Evolutionary conservation across 1,140 invertebrate species (phyloP), one percentile per base, ranked within the genome.

Genomic region (Caenorhabditis remanei): DNA sequence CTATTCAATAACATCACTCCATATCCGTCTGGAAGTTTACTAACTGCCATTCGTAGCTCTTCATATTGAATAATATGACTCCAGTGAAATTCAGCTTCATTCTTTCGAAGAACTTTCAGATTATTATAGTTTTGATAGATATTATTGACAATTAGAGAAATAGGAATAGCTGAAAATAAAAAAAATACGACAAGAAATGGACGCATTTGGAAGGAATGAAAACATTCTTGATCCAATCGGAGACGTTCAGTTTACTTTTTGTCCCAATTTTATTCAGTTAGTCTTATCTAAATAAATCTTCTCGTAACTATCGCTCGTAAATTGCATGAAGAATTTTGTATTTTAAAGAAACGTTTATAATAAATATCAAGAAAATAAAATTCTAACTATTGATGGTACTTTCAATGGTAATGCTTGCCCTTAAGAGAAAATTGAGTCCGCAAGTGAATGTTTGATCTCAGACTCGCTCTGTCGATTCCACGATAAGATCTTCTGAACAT

Each of bases 1-100:
- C 86, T 63, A 71, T 90, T 90, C 13, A 90, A 48, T 58, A 90
- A 71, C 41, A 90, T 85, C 13, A 90, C 88, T 48, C 89, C 89
- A 43, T 87, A 89, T 19, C 84, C 75, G 40, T 82, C 48, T 9
- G 71, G 61, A 46, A 89, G 58, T 46, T 79, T 48, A 13, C n/a
- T 43, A 11, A 90, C 86, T 7, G 79, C 83, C 16, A 16, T 19
- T 32, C 55, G 50, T 32, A 88, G 71, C 14, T 79, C 71, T 50
- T 50, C 71, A 24, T 79, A 79, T 46, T 88, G 32, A 5, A 79
- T 21, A 79, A 79, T 79, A 50, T 79, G 71, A 24, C 46, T 79
- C 71, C 71, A 79, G 9, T 79, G 19, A 24, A 79, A 79, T 79
- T 79, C 71, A 7, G 71, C 71, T 50, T 79, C 71, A 79, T 79